Conservation (phyloP, 2,797 vertebrate genomes). For the Hapalemur alaotrensis region DNA sequence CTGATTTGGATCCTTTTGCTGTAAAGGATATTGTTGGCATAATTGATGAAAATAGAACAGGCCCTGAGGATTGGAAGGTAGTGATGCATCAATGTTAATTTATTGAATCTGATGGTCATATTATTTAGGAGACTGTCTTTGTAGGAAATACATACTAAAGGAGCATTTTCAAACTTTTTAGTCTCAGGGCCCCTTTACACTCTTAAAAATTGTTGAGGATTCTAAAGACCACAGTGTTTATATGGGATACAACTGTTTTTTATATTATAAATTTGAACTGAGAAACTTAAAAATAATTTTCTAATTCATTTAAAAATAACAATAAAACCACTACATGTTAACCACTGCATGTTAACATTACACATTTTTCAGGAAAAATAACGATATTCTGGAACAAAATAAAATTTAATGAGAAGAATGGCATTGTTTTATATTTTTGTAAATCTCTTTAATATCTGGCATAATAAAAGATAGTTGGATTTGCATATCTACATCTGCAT, state of each 20-base stretch:
- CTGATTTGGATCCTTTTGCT: not conserved
- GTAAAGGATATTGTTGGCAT: not conserved
- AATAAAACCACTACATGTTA: not conserved
- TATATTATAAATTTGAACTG: not conserved
- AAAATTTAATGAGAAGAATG: not conserved
- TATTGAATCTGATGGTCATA: not conserved
- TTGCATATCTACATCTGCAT: not conserved
- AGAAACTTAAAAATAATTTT: not conserved
- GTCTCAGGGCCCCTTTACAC: not conserved
- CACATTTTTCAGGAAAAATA: not conserved
- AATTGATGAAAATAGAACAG: not conserved
- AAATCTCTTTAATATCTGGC: not conserved
- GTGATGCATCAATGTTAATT: not conserved
- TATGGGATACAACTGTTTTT: not conserved
- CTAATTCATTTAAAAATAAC: slow-evolving; percentile 24
- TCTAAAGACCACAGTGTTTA: not conserved
- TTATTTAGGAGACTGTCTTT: not conserved
- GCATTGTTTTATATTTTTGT: not conserved
- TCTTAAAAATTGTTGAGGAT: not conserved
- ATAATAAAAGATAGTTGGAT: not conserved
- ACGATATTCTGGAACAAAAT: not conserved
- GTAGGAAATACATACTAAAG: not conserved
- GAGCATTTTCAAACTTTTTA: not conserved
- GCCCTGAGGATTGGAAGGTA: not conserved
- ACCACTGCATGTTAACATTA: not conserved